phyloP scores from a whole-genome alignment of 2,797 vertebrate species.

The Morelia viridis region DNA sequence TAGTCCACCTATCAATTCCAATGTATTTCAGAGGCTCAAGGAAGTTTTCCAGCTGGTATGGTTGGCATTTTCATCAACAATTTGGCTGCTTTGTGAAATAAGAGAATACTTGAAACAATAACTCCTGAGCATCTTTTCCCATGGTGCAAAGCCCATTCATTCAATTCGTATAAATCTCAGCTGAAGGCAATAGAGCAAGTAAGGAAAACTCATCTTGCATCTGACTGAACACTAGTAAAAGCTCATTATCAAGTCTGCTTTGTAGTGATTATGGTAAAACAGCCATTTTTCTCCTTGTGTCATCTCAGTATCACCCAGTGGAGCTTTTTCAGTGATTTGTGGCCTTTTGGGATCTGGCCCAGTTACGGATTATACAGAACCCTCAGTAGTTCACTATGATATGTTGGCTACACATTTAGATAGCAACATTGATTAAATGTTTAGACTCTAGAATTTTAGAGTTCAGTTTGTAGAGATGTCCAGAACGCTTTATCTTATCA shows the following conservation, averaged over 20 bases:
- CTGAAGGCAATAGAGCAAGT: not conserved
- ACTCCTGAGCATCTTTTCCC: not conserved
- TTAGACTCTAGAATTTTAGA: not conserved
- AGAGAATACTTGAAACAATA: not conserved
- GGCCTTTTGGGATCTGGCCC: not conserved
- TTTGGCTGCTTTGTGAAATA: not conserved
- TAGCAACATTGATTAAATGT: not conserved
- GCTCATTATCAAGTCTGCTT: not conserved
- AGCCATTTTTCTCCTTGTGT: not conserved
- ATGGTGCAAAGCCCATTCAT: not conserved
- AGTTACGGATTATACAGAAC: not conserved
- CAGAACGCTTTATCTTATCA: not conserved
- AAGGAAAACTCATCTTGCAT: not conserved
- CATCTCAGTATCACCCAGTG: not conserved
- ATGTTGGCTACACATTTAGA: not conserved
- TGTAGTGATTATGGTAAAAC: not conserved
- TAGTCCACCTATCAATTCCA: not conserved
- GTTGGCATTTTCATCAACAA: not conserved
- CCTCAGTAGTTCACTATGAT: not conserved
- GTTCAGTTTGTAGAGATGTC: not conserved
- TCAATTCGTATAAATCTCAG: not conserved
- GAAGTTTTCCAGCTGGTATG: not conserved
- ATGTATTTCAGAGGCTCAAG: not conserved
- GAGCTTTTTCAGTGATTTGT: not conserved
- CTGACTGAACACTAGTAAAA: not conserved